These are phyloP conservation scores for Nansenia antarctica DNA, from an alignment of 2,113 vertebrate genomes.

Conservation along the genomic window DNA sequence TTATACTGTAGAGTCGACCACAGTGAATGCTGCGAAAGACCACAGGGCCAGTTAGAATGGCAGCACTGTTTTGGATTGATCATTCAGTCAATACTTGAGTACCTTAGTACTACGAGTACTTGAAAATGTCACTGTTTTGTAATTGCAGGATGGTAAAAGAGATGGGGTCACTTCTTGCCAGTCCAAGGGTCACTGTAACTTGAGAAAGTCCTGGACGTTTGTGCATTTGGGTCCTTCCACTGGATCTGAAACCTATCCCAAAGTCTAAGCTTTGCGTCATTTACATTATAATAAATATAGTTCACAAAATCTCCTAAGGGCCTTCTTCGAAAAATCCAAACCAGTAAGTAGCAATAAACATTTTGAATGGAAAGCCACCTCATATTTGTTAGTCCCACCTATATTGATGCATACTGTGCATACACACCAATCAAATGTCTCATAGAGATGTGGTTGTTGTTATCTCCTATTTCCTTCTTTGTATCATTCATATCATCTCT, in stretches of 20 bases:
- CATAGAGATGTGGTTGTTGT: conserved; percentile 1
- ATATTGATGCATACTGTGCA: background rate
- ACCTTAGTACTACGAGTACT: background rate
- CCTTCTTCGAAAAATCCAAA: conserved; percentile 12
- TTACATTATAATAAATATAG: background rate
- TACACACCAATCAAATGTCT: conserved; percentile 1
- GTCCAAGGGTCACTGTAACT: background rate
- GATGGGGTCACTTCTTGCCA: background rate
- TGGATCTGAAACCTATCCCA: background rate
- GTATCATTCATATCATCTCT: conserved; percentile 24
- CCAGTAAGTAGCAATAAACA: background rate
- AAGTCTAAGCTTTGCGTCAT: background rate
- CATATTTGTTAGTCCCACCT: background rate
- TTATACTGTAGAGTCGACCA: conserved; percentile 35
- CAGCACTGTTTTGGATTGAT: background rate
- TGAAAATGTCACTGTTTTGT: background rate
- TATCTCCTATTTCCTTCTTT: conserved; percentile 9
- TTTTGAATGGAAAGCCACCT: background rate
- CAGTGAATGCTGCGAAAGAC: conserved; percentile 17
- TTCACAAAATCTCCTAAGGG: conserved; percentile 4
- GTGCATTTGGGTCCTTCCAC: background rate
- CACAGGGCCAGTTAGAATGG: conserved; percentile 17
- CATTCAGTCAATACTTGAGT: no score
- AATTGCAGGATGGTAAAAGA: background rate
- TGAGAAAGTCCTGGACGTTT: background rate